Base-by-base conservation (phyloP, 2,113 vertebrate species). In the Phoenicopterus ruber region DNA sequence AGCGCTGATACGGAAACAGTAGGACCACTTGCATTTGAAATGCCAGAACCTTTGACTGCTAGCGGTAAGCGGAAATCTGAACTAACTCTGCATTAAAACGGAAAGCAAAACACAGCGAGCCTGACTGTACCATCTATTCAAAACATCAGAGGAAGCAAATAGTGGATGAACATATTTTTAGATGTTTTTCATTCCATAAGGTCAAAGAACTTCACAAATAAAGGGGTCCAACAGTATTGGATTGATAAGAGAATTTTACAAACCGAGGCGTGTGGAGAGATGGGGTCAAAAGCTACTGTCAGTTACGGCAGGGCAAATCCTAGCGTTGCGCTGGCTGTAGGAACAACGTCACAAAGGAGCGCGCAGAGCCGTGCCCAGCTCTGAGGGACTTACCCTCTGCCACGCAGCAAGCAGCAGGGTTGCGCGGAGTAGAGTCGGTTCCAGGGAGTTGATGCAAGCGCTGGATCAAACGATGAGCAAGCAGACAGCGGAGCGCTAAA, bases 191-290 rank as follows among this genome's bases (percentile, higher is more conserved):
- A 42, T 80, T 80, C 26, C 13, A 1, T 11, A 19, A 73, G 46
- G 46, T 73, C 76, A 86, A 77, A 66, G 24, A 67, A 73, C 13
- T 81, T 73, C n/a, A 88, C 49, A 88, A 83, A 86, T 80, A 58
- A 62, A 66, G 24, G 44, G 7, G 12, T 40, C 66, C 0, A 1
- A 36, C 6, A 31, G 31, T 40, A 58, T 82, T 78, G 18, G 25
- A 80, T 20, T 72, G 28, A 63, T 16, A 40, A 1, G 9, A 52
- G 74, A 42, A 65, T 63, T 88, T 69, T 52, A 54, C 9, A 76
- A 80, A 67, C 7, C 0, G 2, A 71, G 24, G 17, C 4, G 0
- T 31, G 16, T 26, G 18, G 52, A 80, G 29, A 61, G 25, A 79
- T 1, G 34, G 36, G 49, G 40, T 86, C 76, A 61, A 82, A 93